A percentile compares a stretch with the other conserved stretches of the same genome.
phyloP scores from a whole-genome alignment of 2,113 vertebrate genomes.

The Oncorhynchus tshawytscha region DNA sequence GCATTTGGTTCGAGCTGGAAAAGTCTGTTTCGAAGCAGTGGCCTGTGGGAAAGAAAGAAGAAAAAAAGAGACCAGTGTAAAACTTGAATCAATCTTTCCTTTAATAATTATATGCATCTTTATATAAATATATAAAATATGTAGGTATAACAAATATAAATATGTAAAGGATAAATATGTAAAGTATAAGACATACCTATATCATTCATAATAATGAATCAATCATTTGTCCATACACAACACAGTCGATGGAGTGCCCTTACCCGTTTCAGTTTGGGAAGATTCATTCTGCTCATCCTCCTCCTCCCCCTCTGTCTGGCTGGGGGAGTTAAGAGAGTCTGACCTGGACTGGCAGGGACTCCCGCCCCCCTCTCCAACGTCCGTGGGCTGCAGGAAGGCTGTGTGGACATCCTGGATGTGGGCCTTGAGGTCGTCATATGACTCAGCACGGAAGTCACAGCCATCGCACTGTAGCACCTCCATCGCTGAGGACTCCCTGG shows the following conservation, averaged over 20 bases:
- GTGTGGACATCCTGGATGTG: conserved; percentile 99
- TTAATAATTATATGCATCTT: not conserved
- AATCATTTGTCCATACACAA: not conserved
- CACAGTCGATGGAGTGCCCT: conserved; percentile 30
- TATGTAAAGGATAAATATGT: not conserved
- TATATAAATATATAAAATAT: too few relatives aligned
- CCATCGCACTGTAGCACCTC: conserved; percentile 98
- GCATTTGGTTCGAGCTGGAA: conserved; percentile 80
- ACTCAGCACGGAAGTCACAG: conserved; percentile 96
- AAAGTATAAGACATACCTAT: not conserved
- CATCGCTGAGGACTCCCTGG: conserved; percentile 84
- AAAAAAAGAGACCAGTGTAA: conserved; percentile 32
- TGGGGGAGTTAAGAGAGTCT: conserved; percentile 74
- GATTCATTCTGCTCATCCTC: conserved; percentile 82
- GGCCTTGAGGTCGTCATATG: conserved; percentile 92
- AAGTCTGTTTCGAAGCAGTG: conserved; percentile 79
- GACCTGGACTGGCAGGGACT: conserved; percentile 4
- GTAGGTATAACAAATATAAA: not conserved
- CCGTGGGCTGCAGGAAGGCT: conserved; percentile 91
- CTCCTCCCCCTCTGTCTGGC: conserved; percentile 83
- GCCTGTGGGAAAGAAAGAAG: conserved; percentile 76
- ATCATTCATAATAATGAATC: not conserved
- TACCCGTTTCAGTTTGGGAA: conserved; percentile 87
- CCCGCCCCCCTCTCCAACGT: conserved; percentile 13
- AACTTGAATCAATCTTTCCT: not conserved